These are phyloP conservation scores for Mormyrops attenuatus DNA, from an alignment of 2,797 vertebrate species.

Conservation along the genomic window DNA sequence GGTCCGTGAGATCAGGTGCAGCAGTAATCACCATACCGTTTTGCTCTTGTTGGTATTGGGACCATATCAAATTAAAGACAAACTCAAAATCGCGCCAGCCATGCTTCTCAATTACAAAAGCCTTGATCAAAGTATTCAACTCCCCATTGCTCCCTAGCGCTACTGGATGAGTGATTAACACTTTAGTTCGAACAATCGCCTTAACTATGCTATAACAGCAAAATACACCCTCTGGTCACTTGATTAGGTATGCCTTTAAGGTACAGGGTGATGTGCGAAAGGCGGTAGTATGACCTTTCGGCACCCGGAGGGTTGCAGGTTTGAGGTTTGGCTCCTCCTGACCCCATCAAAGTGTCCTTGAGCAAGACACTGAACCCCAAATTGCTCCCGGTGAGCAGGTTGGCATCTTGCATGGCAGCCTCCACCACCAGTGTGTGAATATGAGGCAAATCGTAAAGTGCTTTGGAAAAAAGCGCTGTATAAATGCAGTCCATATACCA, in stretches of 20 bases:
- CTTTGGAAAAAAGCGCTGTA: too few relatives aligned
- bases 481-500: not conserved
- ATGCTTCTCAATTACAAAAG: not conserved
- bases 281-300: too few relatives aligned
- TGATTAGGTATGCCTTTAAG: not conserved
- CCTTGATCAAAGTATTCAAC: not conserved
- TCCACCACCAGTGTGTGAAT: too few relatives aligned
- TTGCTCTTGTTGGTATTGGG: not conserved
- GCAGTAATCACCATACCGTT: not conserved
- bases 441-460: too few relatives aligned
- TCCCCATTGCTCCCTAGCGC: not conserved
- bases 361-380: too few relatives aligned
- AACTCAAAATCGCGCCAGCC: not conserved
- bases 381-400: too few relatives aligned
- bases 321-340: too few relatives aligned
- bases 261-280: not conserved
- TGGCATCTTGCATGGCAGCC: too few relatives aligned
- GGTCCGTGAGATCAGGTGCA: not conserved
- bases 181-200: not conserved
- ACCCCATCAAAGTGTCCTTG: too few relatives aligned
- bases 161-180: not conserved
- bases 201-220: not conserved
- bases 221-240: not conserved
- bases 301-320: too few relatives aligned
- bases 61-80: not conserved